Evolutionary conservation across 2,797 vertebrate species (phyloP), one percentile per base, ranked within the genome.

Genomic region (Pipistrellus nathusii): DNA sequence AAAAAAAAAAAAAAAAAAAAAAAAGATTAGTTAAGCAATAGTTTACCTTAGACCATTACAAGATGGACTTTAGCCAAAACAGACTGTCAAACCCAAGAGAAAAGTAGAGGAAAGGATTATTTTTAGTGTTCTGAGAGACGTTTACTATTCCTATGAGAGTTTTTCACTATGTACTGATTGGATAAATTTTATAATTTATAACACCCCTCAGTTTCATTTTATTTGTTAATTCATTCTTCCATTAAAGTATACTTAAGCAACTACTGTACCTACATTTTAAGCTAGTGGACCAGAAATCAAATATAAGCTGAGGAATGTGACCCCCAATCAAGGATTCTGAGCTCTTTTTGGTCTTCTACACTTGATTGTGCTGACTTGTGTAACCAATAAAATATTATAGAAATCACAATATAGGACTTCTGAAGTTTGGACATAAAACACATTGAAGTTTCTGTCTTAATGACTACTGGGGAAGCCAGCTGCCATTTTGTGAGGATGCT

Each of bases 11-110:
- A 62, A 30, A 59, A 46, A 48, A 55, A 92, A 92, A 69, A 91
- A 94, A 92, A 84, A 84, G 86, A 92, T 88, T 91, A 76, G 66
- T 91, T 75, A 87, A 41, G 68, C 76, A 81, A 0, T 86, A 73
- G 94, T 94, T 95, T 92, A 92, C 91, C 81, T 93, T 93, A 91
- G 81, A 90, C 91, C 86, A 80, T 95, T 94, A 91, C 8, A 5
- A 94, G 88, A 96, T 82, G 81, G 84, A 89, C 44, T 41, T 66
- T 11, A 75, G 87, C 97, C 94, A 96, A 88, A 69, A 86, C 46
- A 92, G 75, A 51, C 90, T 86, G 80, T 93, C 83, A 94, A 91
- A 71, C 64, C 55, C 35, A n/a, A 64, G 59, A 91, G 78, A 35
- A 73, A 91, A 71, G 62, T 81, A 89, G 69, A 81, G 27, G 64